Base-by-base conservation (phyloP, 1,140 invertebrate genomes). In the Procambarus clarkii region DNA sequence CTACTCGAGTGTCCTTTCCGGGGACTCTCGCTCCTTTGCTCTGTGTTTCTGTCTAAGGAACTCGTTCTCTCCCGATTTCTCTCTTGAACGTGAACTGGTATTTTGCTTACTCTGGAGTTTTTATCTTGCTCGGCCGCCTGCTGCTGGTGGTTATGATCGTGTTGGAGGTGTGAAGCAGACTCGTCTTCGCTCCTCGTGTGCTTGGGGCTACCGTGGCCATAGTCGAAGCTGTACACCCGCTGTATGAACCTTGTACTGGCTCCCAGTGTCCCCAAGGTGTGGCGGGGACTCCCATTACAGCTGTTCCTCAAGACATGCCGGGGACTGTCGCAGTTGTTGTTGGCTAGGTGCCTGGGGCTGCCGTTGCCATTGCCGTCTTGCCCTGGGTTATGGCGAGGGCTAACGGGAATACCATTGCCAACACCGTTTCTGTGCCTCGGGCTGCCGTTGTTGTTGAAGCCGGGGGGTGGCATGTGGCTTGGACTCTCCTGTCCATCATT, bases 141-240 rank as follows among this genome's bases (percentile, higher is more conserved):
- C 21, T 78, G 71, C 44, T 83, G 88, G 34, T 88, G 86, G 34
- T 88, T 78, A 24, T 81, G 18, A 34, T 82, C 21, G 13, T 71
- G 79, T 21, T 24, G 34, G 34, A 24, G 21, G 46, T 64, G 58
- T 13, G 7, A 18, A 13, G 81, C 21, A 2, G 69, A 50, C 15
- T 84, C 88, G n/a, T 84, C 88, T 7, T 50, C 50, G 44, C 81
- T 91, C 44, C 58, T 48, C 11, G 76, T 85, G 89, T 91, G 89
- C 4, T 58, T 78, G 44, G 89, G 89, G n/a, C 89, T 91, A 13
- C 89, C 82, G 58, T 85, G 89, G 18, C 89, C 89, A 24, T 71
- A 77, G 82, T 91, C 89, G 76, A 91, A 91, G 83, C 89, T 91
- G 44, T 78, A 91, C n/a, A 91, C 74, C 64, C 89, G 54, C 77